A percentile compares a stretch with the other conserved stretches of the same genome.
Evolutionary conservation across 2,113 vertebrate species (phyloP).

Genomic region (Phyllostomus hastatus): DNA sequence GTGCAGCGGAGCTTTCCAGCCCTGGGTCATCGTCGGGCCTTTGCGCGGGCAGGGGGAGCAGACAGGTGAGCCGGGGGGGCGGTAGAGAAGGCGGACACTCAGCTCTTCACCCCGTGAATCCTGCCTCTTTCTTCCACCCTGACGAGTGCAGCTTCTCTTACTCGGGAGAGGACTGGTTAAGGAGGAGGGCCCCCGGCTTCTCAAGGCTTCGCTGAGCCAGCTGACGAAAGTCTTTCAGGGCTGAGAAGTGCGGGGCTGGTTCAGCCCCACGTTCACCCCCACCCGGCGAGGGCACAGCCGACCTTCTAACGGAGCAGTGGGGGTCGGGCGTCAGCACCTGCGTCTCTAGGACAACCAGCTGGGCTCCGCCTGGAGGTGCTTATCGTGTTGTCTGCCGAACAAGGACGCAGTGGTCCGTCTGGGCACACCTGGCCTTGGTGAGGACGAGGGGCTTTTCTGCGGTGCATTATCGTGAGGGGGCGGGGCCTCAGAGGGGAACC

Average conservation of each 20-base stretch:
- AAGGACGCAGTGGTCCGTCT: accelerated
- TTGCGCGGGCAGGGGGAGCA: background rate
- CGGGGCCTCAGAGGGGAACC: background rate
- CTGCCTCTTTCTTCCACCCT: background rate
- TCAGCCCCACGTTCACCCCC: background rate
- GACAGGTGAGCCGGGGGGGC: background rate
- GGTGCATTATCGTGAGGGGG: background rate
- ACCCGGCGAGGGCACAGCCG: background rate
- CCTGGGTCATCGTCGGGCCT: background rate
- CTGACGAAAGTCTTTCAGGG: background rate
- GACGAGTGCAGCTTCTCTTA: background rate
- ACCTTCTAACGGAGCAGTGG: accelerated
- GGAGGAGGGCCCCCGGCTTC: background rate
- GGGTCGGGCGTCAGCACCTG: accelerated
- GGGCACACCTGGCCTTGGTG: background rate
- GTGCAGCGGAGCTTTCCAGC: background rate
- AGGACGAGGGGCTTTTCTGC: background rate
- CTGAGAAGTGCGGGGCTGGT: background rate
- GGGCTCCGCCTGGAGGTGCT: background rate
- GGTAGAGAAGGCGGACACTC: background rate
- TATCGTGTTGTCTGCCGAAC: background rate
- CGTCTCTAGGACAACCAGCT: background rate
- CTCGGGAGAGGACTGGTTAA: background rate
- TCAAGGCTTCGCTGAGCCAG: too few species aligned
- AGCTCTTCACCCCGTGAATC: background rate